phyloP scores from a whole-genome alignment of 2,797 vertebrate genomes.

The Thalassophryne amazonica region DNA sequence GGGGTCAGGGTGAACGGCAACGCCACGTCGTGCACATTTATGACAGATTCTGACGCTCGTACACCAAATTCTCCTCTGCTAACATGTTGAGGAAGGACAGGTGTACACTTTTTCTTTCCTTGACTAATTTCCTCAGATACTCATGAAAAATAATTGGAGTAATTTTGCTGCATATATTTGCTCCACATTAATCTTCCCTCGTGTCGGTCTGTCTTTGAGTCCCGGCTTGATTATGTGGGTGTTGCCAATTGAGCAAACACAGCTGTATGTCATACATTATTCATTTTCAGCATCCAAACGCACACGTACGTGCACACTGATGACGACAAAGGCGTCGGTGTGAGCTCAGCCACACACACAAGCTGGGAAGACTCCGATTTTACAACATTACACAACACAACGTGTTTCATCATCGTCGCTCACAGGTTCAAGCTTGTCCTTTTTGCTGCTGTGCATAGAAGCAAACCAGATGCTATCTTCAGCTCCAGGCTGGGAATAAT shows the following conservation, averaged over 20 bases:
- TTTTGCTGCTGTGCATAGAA: constrained; percentile 42
- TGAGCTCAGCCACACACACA: constrained; percentile 27
- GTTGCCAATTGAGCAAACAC: constrained; percentile 40
- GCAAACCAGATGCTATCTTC: constrained; percentile 61
- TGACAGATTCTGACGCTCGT: constrained; percentile 14
- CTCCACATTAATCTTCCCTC: constrained; percentile 6
- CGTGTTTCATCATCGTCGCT: constrained; percentile 44
- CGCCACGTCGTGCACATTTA: constrained; percentile 16
- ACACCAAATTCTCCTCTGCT: constrained; percentile 16
- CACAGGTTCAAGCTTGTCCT: constrained; percentile 55
- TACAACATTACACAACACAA: constrained; percentile 33
- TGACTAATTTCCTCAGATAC: constrained; percentile 32
- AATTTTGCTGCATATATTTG: constrained; percentile 12
- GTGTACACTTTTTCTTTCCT: constrained; percentile 13
- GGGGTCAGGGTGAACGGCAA: background rate
- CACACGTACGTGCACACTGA: background rate
- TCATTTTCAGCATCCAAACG: constrained; percentile 23
- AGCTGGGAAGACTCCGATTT: constrained; percentile 31
- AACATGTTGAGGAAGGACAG: constrained; percentile 26
- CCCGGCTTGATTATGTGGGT: constrained; percentile 56
- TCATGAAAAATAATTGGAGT: constrained; percentile 36
- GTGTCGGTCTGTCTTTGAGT: constrained; percentile 16
- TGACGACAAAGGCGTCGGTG: constrained; percentile 28
- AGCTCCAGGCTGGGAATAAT: constrained; percentile 26
- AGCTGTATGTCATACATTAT: constrained; percentile 65